These are phyloP conservation scores for Hippopotamus amphibius DNA, from an alignment of 2,113 vertebrate genomes.

Conservation along the genomic window DNA sequence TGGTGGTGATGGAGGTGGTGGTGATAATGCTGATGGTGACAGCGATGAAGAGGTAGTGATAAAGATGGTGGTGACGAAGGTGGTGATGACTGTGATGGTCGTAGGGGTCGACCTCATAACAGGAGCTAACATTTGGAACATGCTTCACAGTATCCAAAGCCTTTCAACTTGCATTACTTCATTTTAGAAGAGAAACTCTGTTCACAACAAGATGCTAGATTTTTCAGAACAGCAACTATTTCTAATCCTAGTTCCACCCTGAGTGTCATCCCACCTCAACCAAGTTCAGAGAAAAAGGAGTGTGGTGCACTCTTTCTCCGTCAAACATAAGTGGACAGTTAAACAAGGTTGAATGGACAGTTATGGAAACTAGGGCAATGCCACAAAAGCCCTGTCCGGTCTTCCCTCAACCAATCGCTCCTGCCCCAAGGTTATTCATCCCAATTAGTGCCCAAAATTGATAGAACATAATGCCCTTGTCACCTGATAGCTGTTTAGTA, in stretches of 20 bases:
- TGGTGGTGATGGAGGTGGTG: background rate
- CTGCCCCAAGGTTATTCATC: background rate
- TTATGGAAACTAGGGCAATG: background rate
- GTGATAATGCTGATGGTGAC: too few species aligned
- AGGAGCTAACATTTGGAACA: background rate
- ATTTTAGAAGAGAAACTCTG: background rate
- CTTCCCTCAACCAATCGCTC: background rate
- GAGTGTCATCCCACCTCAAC: background rate
- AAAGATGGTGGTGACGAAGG: background rate
- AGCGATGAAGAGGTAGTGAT: background rate
- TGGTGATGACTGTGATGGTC: too few species aligned
- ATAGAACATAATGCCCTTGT: background rate
- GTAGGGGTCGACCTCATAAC: background rate
- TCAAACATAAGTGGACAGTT: background rate
- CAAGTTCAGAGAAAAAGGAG: background rate
- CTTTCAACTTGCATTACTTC: background rate
- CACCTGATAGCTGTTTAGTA: conserved; percentile 26
- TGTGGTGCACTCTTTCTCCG: background rate
- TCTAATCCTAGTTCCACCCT: background rate
- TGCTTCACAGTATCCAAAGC: background rate
- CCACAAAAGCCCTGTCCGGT: background rate
- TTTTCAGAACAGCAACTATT: background rate
- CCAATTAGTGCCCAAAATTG: background rate
- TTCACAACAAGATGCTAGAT: background rate
- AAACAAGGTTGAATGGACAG: background rate